A percentile compares a stretch with the other conserved stretches of the same genome.
phyloP scores from a whole-genome alignment of 1,140 invertebrate genomes.

The Ruditapes philippinarum region DNA sequence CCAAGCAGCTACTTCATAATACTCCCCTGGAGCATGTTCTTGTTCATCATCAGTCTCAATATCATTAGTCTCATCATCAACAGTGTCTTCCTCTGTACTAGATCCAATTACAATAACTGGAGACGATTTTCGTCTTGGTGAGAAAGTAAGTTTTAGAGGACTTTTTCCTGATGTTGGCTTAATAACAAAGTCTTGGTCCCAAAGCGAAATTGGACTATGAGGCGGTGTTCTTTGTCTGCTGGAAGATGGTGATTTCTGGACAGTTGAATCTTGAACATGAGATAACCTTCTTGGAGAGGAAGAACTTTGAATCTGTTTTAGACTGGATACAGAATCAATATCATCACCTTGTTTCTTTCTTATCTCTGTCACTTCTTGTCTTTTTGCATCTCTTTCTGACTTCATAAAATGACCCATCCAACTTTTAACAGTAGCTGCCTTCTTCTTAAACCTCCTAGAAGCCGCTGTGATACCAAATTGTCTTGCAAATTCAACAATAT shows the following conservation, averaged over 20 bases:
- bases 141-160: conserved; percentile 58
- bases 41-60: conserved; percentile 60
- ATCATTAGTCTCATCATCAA: conserved; percentile 56
- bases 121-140: conserved; percentile 46
- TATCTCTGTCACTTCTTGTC: not conserved
- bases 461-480: conserved; percentile 55
- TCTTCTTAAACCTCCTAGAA: conserved; percentile 49
- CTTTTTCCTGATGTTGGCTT: conserved; percentile 47
- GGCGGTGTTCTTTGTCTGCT: conserved; percentile 14
- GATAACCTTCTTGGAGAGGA: not conserved
- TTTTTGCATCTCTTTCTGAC: conserved; percentile 48
- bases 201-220: conserved; percentile 46
- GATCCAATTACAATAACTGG: conserved; percentile 34
- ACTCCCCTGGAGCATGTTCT: not conserved
- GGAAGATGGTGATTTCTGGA: conserved; percentile 1
- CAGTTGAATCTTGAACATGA: not conserved
- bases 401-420: conserved; percentile 58
- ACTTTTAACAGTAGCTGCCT: conserved; percentile 47
- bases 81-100: conserved; percentile 36
- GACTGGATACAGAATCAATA: not conserved
- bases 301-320: not conserved
- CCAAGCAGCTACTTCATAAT: conserved; percentile 47
- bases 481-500: conserved; percentile 53
- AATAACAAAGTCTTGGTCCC: conserved; percentile 62
- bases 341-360: not conserved